These are phyloP conservation scores for Nannoperca obscura DNA, from an alignment of 2,797 vertebrate species.

Conservation along the genomic window DNA sequence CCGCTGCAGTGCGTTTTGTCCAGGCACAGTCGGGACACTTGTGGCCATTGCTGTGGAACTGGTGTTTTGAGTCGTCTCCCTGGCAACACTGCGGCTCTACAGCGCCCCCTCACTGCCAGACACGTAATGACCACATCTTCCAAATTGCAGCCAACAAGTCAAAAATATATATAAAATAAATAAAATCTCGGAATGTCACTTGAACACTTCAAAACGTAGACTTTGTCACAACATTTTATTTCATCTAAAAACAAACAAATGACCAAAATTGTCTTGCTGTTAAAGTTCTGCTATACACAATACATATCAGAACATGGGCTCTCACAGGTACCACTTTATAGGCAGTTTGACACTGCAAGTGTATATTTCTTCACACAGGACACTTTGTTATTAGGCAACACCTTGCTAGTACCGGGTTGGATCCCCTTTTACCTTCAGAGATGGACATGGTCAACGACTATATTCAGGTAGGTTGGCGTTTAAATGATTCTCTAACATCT, in stretches of 20 bases:
- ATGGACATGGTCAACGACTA: no score
- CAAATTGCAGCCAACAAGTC: not conserved
- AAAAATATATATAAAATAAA: no score
- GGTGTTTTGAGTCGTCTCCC: slow-evolving; percentile 77
- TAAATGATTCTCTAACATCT: no score
- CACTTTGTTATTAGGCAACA: no score
- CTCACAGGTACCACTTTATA: no score
- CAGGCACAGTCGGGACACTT: slow-evolving; percentile 62
- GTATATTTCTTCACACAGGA: no score
- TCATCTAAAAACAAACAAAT: not conserved
- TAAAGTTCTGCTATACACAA: not conserved
- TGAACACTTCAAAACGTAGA: not conserved
- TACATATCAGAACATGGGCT: not conserved
- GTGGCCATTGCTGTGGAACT: slow-evolving; percentile 65
- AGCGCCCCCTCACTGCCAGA: slow-evolving; percentile 50
- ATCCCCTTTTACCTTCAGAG: no score
- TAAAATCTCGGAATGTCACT: not conserved
- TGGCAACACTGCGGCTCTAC: slow-evolving; percentile 73
- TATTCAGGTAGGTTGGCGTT: no score
- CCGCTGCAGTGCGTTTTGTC: slow-evolving; percentile 27
- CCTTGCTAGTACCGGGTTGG: no score
- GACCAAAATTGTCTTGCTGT: not conserved
- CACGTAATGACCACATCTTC: not conserved
- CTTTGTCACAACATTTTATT: not conserved
- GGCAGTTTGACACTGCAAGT: no score